Base-by-base conservation (phyloP, 2,113 vertebrate genomes). In the Potamarius usumacintae region DNA sequence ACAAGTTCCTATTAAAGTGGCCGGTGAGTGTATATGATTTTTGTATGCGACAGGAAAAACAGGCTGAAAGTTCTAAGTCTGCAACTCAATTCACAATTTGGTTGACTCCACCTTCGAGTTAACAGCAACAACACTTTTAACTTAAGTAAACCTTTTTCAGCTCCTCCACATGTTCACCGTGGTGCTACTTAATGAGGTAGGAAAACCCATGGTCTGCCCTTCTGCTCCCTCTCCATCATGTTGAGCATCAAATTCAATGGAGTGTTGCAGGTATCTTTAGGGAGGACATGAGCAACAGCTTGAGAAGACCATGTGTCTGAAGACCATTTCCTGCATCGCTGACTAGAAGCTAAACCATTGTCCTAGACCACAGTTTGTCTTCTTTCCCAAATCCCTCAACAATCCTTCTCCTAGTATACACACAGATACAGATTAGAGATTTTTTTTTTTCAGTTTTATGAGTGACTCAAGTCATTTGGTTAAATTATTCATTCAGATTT, bases 271-370 rank as follows among this genome's bases (percentile, higher is more conserved):
- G 72, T 79, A 57, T 83, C 27, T 77, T 62, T 63, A 67, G 55
- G 82, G 55, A 89, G 90, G 90, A 92, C 83, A 80, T 17, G 77
- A 77, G 79, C 82, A 89, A 82, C 74, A 55, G 67, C 55, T 86
- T 79, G 72, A 83, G 77, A 69, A 86, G 89, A 58, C 81, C 87
- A 89, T 42, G 65, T 82, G 87, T 81, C 87, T 60, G 77, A 85
- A 83, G 80, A 90, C 82, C 85, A 89, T 91, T 92, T 91, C 89
- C 90, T 83, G 90, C 92, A 90, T 88, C 85, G 74, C 53, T 57
- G 78, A n/a, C 78, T 55, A 20, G 52, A 82, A 88, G 90, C 79
- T 87, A 83, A 82, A 85, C 84, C 78, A 83, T 69, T 20, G 42
- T 42, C 25, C 82, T 84, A 72, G 69, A 77, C 63, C 81, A 53